Conservation (phyloP, 2,797 vertebrate species). For the Champsocephalus gunnari region DNA sequence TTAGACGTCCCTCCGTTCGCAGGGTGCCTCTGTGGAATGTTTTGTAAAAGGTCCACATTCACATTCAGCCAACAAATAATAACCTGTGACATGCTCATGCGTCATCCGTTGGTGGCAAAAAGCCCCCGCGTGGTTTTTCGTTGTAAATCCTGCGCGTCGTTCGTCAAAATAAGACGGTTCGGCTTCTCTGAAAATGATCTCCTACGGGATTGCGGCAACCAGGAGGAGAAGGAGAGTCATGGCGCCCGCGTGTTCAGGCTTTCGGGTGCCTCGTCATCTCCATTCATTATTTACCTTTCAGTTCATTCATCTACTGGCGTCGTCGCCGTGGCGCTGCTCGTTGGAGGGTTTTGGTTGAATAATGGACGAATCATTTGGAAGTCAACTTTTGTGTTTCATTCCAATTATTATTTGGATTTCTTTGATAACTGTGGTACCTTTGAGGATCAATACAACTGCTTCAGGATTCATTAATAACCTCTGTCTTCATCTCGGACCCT, state of each 20-base stretch:
- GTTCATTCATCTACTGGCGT: conserved; percentile 14
- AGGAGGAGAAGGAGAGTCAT: conserved; percentile 4
- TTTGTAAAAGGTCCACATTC: conserved; percentile 52
- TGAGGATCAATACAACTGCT: conserved; percentile 18
- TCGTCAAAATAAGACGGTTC: not conserved
- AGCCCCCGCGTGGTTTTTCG: conserved; percentile 43
- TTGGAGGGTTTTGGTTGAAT: conserved; percentile 28
- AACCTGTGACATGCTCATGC: conserved; percentile 43
- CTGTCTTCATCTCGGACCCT: conserved; percentile 21
- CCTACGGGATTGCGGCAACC: conserved; percentile 25
- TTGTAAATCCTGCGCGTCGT: conserved; percentile 45
- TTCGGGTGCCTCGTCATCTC: conserved; percentile 15
- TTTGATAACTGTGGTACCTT: conserved; percentile 14
- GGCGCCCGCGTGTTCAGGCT: conserved; percentile 13
- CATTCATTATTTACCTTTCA: not conserved
- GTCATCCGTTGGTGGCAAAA: conserved; percentile 61
- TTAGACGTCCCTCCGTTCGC: conserved; percentile 46
- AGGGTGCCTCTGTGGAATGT: conserved; percentile 75
- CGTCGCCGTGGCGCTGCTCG: conserved; percentile 9
- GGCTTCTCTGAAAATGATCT: conserved; percentile 4
- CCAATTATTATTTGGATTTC: conserved; percentile 31
- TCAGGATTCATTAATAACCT: conserved; percentile 25
- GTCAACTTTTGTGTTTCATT: conserved; percentile 28
- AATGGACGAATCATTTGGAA: conserved; percentile 3
- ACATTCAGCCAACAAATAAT: conserved; percentile 18